Evolutionary conservation across 2,113 vertebrate species (phyloP).

Genomic region (Morone chrysops): DNA sequence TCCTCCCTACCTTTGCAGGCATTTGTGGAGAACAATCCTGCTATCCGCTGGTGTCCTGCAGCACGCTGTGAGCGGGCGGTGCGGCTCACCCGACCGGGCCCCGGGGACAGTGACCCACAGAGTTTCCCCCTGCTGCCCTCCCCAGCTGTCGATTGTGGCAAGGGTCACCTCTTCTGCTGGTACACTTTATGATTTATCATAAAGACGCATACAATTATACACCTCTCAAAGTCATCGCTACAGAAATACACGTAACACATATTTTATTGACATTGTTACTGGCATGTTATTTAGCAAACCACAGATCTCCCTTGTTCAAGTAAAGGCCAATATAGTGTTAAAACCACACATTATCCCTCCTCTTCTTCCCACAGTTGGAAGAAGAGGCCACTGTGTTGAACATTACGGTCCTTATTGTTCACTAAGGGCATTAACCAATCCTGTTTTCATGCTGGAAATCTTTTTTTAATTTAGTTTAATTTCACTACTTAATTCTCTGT

Average conservation of each 20-base stretch:
- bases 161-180: slow-evolving; percentile 89
- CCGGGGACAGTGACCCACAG: slow-evolving; percentile 89
- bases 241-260: neutral
- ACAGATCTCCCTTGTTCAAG: neutral
- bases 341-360: neutral
- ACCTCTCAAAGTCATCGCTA: neutral
- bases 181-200: slow-evolving; percentile 42
- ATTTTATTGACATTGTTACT: neutral
- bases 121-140: slow-evolving; percentile 94
- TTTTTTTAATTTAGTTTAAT: neutral
- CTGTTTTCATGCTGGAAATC: neutral
- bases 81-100: slow-evolving; percentile 91
- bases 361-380: neutral
- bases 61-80: slow-evolving; percentile 96
- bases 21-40: slow-evolving; percentile 85
- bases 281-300: neutral
- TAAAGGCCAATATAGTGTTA: neutral
- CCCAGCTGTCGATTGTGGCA: slow-evolving; percentile 98
- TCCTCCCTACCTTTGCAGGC: slow-evolving; percentile 49
- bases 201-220: neutral
- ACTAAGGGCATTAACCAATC: neutral
- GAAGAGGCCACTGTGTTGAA: slow-evolving; percentile 7
- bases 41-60: slow-evolving; percentile 98
- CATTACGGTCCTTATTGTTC: neutral
- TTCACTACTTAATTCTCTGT: slow-evolving; percentile 1